Conservation (phyloP, 2,888 invertebrate species). For the Gortyna flavago region DNA sequence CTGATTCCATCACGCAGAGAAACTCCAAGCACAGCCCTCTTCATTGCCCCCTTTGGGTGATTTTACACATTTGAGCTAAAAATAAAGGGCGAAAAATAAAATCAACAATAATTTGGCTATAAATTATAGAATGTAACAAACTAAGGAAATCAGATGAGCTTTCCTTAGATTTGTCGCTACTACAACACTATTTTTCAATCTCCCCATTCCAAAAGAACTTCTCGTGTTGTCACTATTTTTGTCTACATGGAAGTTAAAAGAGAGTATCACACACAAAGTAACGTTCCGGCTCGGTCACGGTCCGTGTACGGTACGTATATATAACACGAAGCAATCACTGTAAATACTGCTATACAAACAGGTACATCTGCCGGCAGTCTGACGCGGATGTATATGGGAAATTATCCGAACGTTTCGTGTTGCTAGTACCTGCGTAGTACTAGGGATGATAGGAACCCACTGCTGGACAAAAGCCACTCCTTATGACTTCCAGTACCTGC, state of each 20-base stretch:
- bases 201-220: background rate
- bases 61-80: background rate
- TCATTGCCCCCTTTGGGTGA: too few species aligned
- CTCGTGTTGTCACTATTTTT: background rate
- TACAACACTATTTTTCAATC: background rate
- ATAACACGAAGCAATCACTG: slow-evolving; percentile 82
- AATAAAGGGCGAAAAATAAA: background rate
- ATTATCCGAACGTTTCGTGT: slow-evolving; percentile 65
- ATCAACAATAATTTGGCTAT: background rate
- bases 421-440: background rate
- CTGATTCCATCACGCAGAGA: too few species aligned
- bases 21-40: too few species aligned
- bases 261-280: slow-evolving; percentile 67
- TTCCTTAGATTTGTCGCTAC: background rate
- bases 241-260: slow-evolving; percentile 59
- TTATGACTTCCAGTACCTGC: background rate
- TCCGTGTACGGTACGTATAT: slow-evolving; percentile 77
- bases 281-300: slow-evolving; percentile 66
- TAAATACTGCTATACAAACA: slow-evolving; percentile 77
- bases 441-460: too few species aligned
- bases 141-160: background rate
- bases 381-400: slow-evolving; percentile 66
- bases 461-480: background rate
- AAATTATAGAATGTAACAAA: background rate
- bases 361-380: slow-evolving; percentile 71